Percentiles rank a stretch among this genome's conserved stretches.
Evolutionary conservation across 2,888 invertebrate species (phyloP).

Genomic region (Apodemia duryi): DNA sequence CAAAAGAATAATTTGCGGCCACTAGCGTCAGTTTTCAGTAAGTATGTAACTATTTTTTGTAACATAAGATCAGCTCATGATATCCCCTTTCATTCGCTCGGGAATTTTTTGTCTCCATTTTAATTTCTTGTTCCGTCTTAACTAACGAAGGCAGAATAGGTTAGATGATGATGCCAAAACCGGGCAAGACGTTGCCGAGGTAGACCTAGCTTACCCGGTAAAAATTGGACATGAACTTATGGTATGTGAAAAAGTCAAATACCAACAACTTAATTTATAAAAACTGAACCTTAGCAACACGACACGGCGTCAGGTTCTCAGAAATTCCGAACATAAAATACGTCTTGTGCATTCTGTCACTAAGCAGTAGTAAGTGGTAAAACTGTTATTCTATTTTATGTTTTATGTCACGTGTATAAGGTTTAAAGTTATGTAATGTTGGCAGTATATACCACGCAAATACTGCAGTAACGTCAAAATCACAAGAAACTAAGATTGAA

Average conservation of each 20-base stretch:
- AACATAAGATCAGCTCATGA: no score
- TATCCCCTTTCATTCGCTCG: no score
- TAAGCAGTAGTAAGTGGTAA: slow-evolving; percentile 39
- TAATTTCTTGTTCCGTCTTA: no score
- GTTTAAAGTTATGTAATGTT: background rate
- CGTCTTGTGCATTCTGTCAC: slow-evolving; percentile 54
- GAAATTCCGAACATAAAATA: slow-evolving; percentile 52
- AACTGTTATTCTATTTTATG: slow-evolving; percentile 24
- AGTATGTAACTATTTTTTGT: no score
- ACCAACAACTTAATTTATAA: slow-evolving; percentile 58
- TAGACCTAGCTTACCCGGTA: background rate
- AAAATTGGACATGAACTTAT: background rate
- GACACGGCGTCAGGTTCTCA: slow-evolving; percentile 54
- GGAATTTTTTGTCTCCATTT: no score
- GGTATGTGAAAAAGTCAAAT: slow-evolving; percentile 30
- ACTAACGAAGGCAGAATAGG: no score
- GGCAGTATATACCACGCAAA: slow-evolving; percentile 40
- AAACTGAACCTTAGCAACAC: slow-evolving; percentile 41
- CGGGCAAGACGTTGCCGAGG: no score
- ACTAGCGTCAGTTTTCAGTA: no score
- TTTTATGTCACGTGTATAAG: slow-evolving; percentile 13
- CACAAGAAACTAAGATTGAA: slow-evolving; percentile 52
- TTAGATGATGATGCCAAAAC: no score
- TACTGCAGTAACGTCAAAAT: slow-evolving; percentile 56
- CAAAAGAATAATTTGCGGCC: no score